Evolutionary conservation across 2,888 invertebrate species (phyloP).

Genomic region (Neoitamus cyanurus): DNA sequence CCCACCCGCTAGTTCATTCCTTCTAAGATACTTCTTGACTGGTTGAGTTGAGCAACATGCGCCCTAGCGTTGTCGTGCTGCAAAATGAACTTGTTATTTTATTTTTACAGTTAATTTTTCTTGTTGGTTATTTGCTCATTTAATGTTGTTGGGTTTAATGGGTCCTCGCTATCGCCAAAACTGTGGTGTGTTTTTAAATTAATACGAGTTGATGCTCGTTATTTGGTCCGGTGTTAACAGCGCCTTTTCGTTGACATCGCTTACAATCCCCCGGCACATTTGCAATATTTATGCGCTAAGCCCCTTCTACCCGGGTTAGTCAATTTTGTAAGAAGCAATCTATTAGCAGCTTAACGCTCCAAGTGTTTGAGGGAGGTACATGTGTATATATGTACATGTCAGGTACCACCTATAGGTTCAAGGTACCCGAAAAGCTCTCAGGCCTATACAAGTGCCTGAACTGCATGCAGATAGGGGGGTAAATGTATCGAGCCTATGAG

Average conservation of each 20-base stretch:
- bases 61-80: no score
- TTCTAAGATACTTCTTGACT: no score
- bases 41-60: no score
- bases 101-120: no score
- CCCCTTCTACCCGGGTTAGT: neutral
- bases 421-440: neutral
- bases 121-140: no score
- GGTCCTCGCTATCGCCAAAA: no score
- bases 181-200: no score
- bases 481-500: neutral
- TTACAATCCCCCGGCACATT: neutral
- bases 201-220: neutral
- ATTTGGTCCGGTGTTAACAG: neutral
- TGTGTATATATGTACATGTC: neutral
- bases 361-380: neutral
- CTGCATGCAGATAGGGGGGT: neutral
- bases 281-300: neutral
- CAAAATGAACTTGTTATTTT: no score
- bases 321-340: neutral
- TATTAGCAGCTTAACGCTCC: neutral
- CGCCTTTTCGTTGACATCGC: neutral
- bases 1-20: no score
- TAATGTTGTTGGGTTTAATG: no score
- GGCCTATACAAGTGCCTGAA: neutral
- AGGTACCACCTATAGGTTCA: neutral